Percentiles rank a stretch among this genome's conserved stretches.
Conservation (phyloP, 1,140 invertebrate species). For the Lepidurus arcticus region DNA sequence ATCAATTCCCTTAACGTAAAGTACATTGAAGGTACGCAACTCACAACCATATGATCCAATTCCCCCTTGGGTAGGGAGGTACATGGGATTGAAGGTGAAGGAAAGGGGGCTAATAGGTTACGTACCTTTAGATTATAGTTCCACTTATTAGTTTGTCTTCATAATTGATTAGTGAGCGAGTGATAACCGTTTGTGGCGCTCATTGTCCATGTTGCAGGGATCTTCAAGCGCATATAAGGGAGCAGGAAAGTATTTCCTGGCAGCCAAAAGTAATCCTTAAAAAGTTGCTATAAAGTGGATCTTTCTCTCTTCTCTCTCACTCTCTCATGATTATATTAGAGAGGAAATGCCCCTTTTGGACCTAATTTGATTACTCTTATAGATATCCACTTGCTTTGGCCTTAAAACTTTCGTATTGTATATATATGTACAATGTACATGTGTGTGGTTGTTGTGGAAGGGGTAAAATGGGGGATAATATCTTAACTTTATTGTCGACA, state of each 20-base stretch:
- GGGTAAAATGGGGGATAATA: neutral
- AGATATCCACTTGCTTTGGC: neutral
- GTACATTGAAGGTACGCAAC: neutral
- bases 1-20: neutral
- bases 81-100: too few relatives aligned
- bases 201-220: too few relatives aligned
- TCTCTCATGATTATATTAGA: neutral
- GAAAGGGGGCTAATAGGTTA: too few relatives aligned
- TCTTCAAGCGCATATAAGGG: too few relatives aligned
- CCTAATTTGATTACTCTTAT: neutral
- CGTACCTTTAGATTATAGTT: too few relatives aligned
- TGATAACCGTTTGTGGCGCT: too few relatives aligned
- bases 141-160: too few relatives aligned
- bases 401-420: neutral
- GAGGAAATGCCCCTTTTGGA: neutral
- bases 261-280: neutral
- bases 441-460: neutral
- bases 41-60: too few relatives aligned
- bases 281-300: neutral
- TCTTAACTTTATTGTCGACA: conserved; percentile 5
- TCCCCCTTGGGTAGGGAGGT: too few relatives aligned
- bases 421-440: neutral
- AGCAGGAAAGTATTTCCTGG: too few relatives aligned
- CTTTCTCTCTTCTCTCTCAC: neutral
- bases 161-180: too few relatives aligned